Percentiles rank a stretch among this genome's conserved stretches.
Evolutionary conservation across 2,113 vertebrate genomes (phyloP).

Genomic region (Tetrax tetrax): DNA sequence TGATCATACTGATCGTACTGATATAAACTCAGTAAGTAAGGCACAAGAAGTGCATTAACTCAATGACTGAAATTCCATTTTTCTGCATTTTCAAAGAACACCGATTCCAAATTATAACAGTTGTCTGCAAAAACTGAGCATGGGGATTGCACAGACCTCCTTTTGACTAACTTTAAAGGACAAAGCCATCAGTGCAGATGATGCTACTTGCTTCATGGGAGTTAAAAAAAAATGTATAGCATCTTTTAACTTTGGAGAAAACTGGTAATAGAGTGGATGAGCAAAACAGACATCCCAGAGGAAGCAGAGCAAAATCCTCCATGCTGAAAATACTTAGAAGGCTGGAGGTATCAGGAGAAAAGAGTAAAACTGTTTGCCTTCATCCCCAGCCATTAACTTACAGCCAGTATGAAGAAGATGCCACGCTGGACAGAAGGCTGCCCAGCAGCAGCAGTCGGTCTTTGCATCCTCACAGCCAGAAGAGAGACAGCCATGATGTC

Average conservation of each 20-base stretch:
- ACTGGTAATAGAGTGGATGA: not conserved
- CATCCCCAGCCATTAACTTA: not conserved
- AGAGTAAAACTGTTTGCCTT: not conserved
- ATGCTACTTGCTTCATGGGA: not conserved
- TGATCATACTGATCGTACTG: too few species aligned
- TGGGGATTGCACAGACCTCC: not conserved
- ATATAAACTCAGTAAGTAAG: not conserved
- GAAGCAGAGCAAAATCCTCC: not conserved
- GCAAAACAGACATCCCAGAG: not conserved
- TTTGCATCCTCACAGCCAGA: not conserved
- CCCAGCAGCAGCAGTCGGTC: not conserved
- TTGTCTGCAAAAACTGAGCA: not conserved
- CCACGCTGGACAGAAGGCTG: not conserved
- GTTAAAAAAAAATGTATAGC: not conserved
- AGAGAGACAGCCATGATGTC: rapidly evolving
- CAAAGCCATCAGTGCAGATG: not conserved
- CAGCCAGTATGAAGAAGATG: not conserved
- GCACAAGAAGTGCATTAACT: not conserved
- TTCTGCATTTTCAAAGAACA: not conserved
- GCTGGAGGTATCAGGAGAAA: not conserved
- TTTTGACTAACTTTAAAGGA: not conserved
- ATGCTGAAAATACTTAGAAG: not conserved
- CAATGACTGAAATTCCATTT: not conserved
- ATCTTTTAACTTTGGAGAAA: not conserved
- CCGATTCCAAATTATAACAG: not conserved